Evolutionary conservation across 2,797 vertebrate genomes (phyloP).

Genomic region (Pipistrellus nathusii): DNA sequence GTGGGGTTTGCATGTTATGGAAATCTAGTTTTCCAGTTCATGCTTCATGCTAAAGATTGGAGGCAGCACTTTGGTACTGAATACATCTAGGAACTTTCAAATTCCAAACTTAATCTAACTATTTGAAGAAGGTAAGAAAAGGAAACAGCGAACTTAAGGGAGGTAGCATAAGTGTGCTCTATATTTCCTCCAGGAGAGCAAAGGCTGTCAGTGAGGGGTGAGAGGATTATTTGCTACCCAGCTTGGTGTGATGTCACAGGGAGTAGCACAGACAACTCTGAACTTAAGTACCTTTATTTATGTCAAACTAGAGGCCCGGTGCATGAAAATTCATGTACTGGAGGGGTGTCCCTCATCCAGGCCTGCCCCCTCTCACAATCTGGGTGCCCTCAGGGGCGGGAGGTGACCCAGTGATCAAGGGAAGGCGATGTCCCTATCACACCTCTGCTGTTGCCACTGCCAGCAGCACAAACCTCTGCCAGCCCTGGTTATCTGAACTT

Average conservation of each 20-base stretch:
- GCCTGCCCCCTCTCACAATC: too few relatives aligned
- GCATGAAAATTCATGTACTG: too few relatives aligned
- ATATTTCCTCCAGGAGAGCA: neutral
- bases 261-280: neutral
- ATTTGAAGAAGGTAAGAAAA: constrained; percentile 37
- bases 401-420: too few relatives aligned
- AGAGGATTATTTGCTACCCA: neutral
- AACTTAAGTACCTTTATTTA: neutral
- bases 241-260: neutral
- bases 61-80: neutral
- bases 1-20: neutral
- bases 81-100: neutral
- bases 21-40: neutral
- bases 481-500: too few relatives aligned
- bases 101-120: constrained; percentile 24
- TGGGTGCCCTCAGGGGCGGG: too few relatives aligned
- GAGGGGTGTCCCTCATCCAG: too few relatives aligned
- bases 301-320: neutral
- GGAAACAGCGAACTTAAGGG: neutral
- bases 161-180: neutral
- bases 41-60: neutral
- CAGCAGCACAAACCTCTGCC: too few relatives aligned
- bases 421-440: too few relatives aligned
- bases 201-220: neutral
- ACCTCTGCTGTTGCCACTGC: too few relatives aligned